A percentile compares a stretch with the other conserved stretches of the same genome.
phyloP scores from a whole-genome alignment of 2,113 vertebrate species.

The Dasyurus viverrinus region DNA sequence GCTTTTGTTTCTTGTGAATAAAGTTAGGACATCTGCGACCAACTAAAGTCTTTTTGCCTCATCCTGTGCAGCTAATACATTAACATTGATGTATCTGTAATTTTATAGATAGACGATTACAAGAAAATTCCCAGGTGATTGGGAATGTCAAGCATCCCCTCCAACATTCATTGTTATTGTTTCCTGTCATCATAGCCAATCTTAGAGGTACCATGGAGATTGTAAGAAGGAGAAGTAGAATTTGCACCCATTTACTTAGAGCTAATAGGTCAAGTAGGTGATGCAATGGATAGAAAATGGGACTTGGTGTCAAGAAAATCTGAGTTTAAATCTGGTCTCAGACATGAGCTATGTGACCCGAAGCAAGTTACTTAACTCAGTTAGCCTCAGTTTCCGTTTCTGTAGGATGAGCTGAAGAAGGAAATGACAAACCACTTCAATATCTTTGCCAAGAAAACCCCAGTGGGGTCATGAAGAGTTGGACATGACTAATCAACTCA shows the following conservation, averaged over 20 bases:
- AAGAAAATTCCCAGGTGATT: background rate
- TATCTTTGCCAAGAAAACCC: background rate
- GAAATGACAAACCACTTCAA: background rate
- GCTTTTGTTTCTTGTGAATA: background rate
- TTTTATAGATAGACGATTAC: background rate
- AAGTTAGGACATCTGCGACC: background rate
- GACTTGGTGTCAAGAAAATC: background rate
- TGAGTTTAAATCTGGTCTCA: background rate
- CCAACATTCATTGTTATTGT: too few species aligned
- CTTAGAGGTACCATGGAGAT: background rate
- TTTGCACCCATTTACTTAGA: background rate
- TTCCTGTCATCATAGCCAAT: too few species aligned
- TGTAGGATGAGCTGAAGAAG: background rate
- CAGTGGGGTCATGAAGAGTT: background rate
- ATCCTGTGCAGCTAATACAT: background rate
- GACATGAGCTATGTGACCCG: background rate
- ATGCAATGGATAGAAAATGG: background rate
- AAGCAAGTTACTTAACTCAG: background rate
- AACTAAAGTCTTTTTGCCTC: background rate
- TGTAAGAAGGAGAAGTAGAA: background rate
- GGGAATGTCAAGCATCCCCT: background rate
- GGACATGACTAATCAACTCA: background rate
- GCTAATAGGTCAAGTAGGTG: background rate
- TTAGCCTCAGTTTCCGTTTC: background rate
- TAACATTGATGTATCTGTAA: background rate